Conservation (phyloP, 1,140 invertebrate genomes). For the Littorina saxatilis region DNA sequence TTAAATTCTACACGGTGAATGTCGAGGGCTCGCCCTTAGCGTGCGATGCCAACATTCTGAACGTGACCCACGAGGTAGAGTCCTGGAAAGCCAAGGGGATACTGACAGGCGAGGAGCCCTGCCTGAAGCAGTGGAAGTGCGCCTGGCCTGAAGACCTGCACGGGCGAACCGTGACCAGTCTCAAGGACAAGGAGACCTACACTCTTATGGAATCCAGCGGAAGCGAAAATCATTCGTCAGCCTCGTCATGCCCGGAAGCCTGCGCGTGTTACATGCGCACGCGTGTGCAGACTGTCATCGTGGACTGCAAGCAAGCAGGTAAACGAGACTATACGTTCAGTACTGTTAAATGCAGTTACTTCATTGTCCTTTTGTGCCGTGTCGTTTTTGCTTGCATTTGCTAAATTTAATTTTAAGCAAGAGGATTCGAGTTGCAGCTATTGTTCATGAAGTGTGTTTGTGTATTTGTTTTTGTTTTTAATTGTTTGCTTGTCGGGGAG, state of each 20-base stretch:
- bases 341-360: too few relatives aligned
- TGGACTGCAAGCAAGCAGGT: slow-evolving; percentile 50
- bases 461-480: too few relatives aligned
- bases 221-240: too few relatives aligned
- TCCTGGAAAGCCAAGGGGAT: neutral
- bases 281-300: slow-evolving; percentile 45
- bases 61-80: slow-evolving; percentile 42
- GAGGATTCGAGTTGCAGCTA: too few relatives aligned
- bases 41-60: slow-evolving; percentile 56
- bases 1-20: slow-evolving; percentile 52
- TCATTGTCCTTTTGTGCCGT: too few relatives aligned
- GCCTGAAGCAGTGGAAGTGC: slow-evolving; percentile 56
- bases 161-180: slow-evolving; percentile 29
- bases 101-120: slow-evolving; percentile 51
- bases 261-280: slow-evolving; percentile 56
- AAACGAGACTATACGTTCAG: too few relatives aligned
- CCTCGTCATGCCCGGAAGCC: slow-evolving; percentile 37
- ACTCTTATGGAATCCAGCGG: slow-evolving; percentile 26
- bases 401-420: too few relatives aligned
- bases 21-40: slow-evolving; percentile 47
- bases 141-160: slow-evolving; percentile 43
- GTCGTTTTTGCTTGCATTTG: too few relatives aligned
- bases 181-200: slow-evolving; percentile 55
- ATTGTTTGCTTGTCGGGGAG: too few relatives aligned
- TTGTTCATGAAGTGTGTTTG: too few relatives aligned